Percentiles rank a stretch among this genome's conserved stretches.
Evolutionary conservation across 2,797 vertebrate genomes (phyloP).

Genomic region (Falco naumanni): DNA sequence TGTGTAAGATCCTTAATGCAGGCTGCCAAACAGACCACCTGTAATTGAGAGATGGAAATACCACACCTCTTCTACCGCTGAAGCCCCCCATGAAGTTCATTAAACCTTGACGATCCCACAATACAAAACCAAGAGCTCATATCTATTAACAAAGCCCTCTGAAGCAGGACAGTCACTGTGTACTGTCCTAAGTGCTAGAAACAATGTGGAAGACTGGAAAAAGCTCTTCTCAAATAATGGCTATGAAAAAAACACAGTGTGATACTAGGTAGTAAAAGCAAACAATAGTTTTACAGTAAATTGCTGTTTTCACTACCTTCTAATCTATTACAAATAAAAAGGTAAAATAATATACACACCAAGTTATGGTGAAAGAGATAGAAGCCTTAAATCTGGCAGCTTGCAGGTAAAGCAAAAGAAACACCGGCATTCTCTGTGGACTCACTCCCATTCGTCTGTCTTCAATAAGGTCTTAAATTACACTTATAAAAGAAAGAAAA

Average conservation of each 20-base stretch:
- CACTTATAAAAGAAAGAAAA: not conserved
- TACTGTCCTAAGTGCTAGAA: fast-evolving
- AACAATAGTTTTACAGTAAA: not conserved
- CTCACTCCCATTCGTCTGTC: not conserved
- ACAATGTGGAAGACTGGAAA: not conserved
- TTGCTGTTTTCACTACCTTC: not conserved
- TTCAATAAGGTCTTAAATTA: not conserved
- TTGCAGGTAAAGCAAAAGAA: not conserved
- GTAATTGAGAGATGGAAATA: fast-evolving
- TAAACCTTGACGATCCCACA: fast-evolving
- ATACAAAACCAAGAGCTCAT: not conserved
- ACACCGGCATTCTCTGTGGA: not conserved
- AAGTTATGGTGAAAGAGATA: not conserved
- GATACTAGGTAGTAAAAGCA: not conserved
- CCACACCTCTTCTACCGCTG: fast-evolving
- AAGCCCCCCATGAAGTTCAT: not conserved
- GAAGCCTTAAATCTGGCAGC: not conserved
- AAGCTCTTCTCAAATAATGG: not conserved
- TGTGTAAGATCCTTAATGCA: not conserved
- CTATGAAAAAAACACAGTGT: not conserved
- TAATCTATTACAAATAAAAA: not conserved
- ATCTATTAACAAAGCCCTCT: not conserved
- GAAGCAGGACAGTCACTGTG: not conserved
- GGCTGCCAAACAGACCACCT: not conserved
- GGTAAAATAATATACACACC: not conserved